Base-by-base conservation (phyloP, 2,888 invertebrate genomes). In the Tachystola acroxantha region DNA sequence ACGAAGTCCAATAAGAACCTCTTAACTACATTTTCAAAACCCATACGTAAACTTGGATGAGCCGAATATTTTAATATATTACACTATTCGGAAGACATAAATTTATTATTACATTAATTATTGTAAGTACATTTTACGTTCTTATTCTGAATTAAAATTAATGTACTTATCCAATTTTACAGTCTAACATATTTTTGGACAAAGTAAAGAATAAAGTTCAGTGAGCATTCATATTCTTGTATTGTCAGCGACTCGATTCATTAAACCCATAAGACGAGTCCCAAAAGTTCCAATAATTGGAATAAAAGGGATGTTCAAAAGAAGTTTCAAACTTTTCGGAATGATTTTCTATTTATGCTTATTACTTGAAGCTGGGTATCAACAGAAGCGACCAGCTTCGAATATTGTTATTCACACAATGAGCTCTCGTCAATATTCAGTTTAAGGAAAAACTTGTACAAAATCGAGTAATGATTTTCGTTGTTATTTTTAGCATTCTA, bases 71-170 rank as follows among this genome's bases (percentile, higher is more conserved):
- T 70, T 68, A 69, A 52, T 62, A 76, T 73, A 68, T 69, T 65
- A 69, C 50, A 57, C 84, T 86, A 85, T 68, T 66, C 85, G 86
- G 86, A 86, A 86, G 86, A 86, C 86, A 70, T 72, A 81, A 74
- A 78, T 85, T 79, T 79, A 74, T 75, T 75, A 72, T 70, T 66
- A 67, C 51, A 47, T 52, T 53, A n/a, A n/a, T n/a, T n/a, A n/a
- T n/a, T n/a, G n/a, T n/a, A n/a, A n/a, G n/a, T n/a, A n/a, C n/a
- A n/a, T n/a, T n/a, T n/a, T n/a, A n/a, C n/a, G n/a, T n/a, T n/a
- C n/a, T n/a, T n/a, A n/a, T n/a, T n/a, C n/a, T n/a, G n/a, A n/a
- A n/a, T n/a, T n/a, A n/a, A n/a, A n/a, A n/a, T n/a, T 50, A 52
- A 52, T 56, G 19, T 45, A 57, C 64, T 56, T 59, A 59, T 57